Percentiles rank a stretch among this genome's conserved stretches.
These are phyloP conservation scores for Dysdera silvatica DNA, from an alignment of 1,140 invertebrate species.

Conservation along the genomic window DNA sequence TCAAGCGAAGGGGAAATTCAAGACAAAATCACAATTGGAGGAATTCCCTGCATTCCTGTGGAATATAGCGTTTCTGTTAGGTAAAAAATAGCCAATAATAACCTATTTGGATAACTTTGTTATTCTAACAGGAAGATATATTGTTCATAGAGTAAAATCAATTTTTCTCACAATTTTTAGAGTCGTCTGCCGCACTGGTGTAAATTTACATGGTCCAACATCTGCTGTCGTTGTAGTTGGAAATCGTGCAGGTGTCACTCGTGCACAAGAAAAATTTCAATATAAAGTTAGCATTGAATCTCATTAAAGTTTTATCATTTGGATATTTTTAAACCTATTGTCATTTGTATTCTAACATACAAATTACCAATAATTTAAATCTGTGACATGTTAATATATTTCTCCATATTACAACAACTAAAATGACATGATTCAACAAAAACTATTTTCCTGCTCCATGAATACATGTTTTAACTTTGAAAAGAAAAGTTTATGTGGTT, in stretches of 20 bases:
- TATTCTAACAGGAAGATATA: too few relatives aligned
- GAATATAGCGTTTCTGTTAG: constrained; percentile 83
- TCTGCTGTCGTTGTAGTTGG: constrained; percentile 76
- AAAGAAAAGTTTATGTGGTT: too few relatives aligned
- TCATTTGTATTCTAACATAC: too few relatives aligned
- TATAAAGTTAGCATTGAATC: constrained; percentile 57
- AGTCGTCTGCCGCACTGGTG: constrained; percentile 77
- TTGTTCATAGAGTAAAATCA: background rate
- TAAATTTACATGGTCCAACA: constrained; percentile 59
- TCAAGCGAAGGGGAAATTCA: constrained; percentile 78
- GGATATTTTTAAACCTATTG: too few relatives aligned
- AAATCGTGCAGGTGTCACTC: constrained; percentile 78
- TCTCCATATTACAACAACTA: too few relatives aligned
- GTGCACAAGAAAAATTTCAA: constrained; percentile 78
- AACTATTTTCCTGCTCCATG: too few relatives aligned
- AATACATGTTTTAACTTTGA: too few relatives aligned
- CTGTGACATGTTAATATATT: too few relatives aligned
- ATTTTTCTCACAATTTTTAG: constrained; percentile 35
- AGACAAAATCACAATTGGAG: constrained; percentile 83
- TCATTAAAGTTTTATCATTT: too few relatives aligned
- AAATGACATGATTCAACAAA: too few relatives aligned
- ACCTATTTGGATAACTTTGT: background rate
- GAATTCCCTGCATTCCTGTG: constrained; percentile 75
- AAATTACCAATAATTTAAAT: too few relatives aligned
- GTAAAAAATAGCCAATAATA: constrained; percentile 36